Evolutionary conservation across 2,888 invertebrate species (phyloP).

Genomic region (Chrysolina haemoptera): DNA sequence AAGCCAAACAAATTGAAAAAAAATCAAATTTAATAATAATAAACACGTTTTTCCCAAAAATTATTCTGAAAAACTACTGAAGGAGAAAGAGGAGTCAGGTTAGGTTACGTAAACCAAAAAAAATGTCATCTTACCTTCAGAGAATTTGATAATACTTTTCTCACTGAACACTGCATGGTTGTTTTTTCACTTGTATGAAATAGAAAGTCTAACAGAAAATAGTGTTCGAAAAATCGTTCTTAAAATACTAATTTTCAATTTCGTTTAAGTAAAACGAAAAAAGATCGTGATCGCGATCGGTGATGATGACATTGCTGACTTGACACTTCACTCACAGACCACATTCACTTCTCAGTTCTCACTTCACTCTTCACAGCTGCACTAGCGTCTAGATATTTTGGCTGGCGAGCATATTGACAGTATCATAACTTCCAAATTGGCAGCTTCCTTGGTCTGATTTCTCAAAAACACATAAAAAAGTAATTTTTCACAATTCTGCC

Average conservation of each 20-base stretch:
- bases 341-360: too few species aligned
- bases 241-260: background rate
- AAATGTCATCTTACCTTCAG: constrained; percentile 67
- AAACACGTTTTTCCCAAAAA: background rate
- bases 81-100: constrained; percentile 49
- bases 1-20: too few species aligned
- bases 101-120: constrained; percentile 63
- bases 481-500: too few species aligned
- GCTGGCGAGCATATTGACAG: too few species aligned
- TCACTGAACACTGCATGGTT: constrained; percentile 71
- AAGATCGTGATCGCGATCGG: background rate
- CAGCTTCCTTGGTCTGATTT: too few species aligned
- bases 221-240: background rate
- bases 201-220: background rate
- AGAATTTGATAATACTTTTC: constrained; percentile 68
- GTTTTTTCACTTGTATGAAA: constrained; percentile 19
- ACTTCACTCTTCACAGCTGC: too few species aligned
- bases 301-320: background rate
- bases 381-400: too few species aligned
- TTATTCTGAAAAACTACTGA: background rate
- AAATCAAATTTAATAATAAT: too few species aligned
- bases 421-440: too few species aligned
- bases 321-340: too few species aligned
- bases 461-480: too few species aligned
- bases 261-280: background rate